These are phyloP conservation scores for Aplochiton taeniatus DNA, from an alignment of 2,797 vertebrate species.

Conservation along the genomic window DNA sequence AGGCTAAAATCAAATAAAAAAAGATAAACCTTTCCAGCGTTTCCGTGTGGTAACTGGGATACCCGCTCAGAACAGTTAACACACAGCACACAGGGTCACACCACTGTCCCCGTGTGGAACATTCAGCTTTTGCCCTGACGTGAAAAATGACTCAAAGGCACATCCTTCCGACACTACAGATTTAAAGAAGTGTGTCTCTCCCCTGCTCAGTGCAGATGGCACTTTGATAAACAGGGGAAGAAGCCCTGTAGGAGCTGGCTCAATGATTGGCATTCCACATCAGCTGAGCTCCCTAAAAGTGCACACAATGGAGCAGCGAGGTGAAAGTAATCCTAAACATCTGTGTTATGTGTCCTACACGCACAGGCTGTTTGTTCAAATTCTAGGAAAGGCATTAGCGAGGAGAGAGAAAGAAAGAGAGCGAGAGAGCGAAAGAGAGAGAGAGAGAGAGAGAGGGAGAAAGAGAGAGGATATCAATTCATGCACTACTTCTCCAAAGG, in stretches of 20 bases:
- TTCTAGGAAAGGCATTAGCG: constrained; percentile 70
- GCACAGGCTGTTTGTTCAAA: constrained; percentile 76
- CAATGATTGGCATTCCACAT: constrained; percentile 77
- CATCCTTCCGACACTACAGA: constrained; percentile 16
- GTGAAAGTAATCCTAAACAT: constrained; percentile 84
- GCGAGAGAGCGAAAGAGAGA: constrained; percentile 17
- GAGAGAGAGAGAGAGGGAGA: constrained; percentile 18
- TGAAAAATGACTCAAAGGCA: not conserved
- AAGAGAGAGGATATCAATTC: constrained; percentile 66
- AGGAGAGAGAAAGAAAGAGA: constrained; percentile 30
- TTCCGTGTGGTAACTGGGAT: not conserved
- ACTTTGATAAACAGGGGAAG: constrained; percentile 64
- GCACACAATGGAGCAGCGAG: constrained; percentile 79
- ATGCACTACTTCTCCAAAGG: constrained; percentile 72
- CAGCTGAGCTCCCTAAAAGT: constrained; percentile 77
- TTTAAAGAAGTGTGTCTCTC: constrained; percentile 37
- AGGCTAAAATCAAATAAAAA: not conserved
- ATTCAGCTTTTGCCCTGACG: not conserved
- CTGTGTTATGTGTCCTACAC: constrained; percentile 76
- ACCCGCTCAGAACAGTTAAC: not conserved
- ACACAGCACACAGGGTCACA: not conserved
- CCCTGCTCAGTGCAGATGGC: constrained; percentile 63
- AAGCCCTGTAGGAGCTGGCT: constrained; percentile 61
- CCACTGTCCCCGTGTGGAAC: not conserved
- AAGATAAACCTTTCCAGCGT: constrained; percentile 3